Evolutionary conservation across 2,888 invertebrate genomes (phyloP).

Genomic region (Diploptera punctata): DNA sequence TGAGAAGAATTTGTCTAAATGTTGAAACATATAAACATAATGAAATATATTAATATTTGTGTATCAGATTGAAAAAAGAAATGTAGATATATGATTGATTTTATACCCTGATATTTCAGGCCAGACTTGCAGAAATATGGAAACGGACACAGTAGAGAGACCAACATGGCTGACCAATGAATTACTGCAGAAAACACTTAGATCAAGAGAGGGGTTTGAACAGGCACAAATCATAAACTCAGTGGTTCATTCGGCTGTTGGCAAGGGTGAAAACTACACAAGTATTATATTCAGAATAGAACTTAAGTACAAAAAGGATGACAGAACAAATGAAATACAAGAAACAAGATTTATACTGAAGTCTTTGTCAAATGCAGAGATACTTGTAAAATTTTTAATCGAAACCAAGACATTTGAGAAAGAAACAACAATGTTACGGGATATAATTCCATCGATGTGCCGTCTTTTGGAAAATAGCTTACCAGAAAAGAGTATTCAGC

Average conservation of each 20-base stretch:
- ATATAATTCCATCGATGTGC: slow-evolving; percentile 20
- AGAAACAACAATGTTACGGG: slow-evolving; percentile 28
- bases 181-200: slow-evolving; percentile 23
- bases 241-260: slow-evolving; percentile 3
- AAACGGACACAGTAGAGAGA: background rate
- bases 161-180: slow-evolving; percentile 25
- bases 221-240: background rate
- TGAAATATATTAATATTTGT: too few relatives aligned
- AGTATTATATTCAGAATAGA: slow-evolving; percentile 28
- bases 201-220: background rate
- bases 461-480: background rate
- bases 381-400: slow-evolving; percentile 10
- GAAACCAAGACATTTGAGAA: slow-evolving; percentile 29
- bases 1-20: too few relatives aligned
- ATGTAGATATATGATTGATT: too few relatives aligned
- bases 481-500: background rate
- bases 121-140: background rate
- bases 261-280: slow-evolving; percentile 41
- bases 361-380: slow-evolving; percentile 18
- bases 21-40: too few relatives aligned
- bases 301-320: background rate
- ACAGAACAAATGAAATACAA: too few relatives aligned
- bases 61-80: too few relatives aligned
- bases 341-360: slow-evolving; percentile 26
- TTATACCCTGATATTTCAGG: background rate